phyloP scores from a whole-genome alignment of 2,888 invertebrate genomes.

The Lasioglossum morio region DNA sequence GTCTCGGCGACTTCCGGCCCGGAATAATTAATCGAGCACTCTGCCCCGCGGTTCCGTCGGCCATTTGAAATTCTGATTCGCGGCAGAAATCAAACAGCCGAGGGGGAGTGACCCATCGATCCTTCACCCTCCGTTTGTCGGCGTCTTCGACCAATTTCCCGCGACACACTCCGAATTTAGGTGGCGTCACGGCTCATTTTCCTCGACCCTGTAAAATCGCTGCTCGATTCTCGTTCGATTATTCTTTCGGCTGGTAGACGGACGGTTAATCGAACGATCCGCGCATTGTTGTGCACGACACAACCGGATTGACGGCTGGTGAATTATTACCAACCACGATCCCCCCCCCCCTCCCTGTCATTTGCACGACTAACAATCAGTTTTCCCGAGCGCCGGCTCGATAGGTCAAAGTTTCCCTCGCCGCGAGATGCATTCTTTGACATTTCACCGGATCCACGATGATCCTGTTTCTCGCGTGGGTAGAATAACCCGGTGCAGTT shows the following conservation, averaged over 20 bases:
- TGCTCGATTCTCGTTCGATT: too few species aligned
- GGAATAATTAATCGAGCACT: slow-evolving; percentile 65
- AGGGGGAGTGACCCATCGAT: background rate
- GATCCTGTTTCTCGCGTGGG: background rate
- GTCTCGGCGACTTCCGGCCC: slow-evolving; percentile 24
- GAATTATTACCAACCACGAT: background rate
- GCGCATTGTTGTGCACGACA: background rate
- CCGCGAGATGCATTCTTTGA: background rate
- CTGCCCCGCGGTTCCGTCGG: slow-evolving; percentile 37
- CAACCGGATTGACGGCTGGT: background rate
- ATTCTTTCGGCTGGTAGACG: background rate
- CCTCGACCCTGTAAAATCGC: background rate
- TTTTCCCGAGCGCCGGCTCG: background rate
- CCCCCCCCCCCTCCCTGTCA: background rate
- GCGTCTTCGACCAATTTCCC: background rate
- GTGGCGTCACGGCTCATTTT: background rate
- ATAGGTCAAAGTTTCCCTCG: background rate
- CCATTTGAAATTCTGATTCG: slow-evolving; percentile 67
- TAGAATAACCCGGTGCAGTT: background rate
- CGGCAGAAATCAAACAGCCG: slow-evolving; percentile 25
- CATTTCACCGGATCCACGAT: background rate
- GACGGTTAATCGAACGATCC: background rate
- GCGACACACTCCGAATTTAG: background rate
- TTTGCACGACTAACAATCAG: background rate
- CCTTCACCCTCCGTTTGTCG: slow-evolving; percentile 11